Conservation (phyloP, 2,113 vertebrate genomes). For the Stomatorhinus ivindoensis region DNA sequence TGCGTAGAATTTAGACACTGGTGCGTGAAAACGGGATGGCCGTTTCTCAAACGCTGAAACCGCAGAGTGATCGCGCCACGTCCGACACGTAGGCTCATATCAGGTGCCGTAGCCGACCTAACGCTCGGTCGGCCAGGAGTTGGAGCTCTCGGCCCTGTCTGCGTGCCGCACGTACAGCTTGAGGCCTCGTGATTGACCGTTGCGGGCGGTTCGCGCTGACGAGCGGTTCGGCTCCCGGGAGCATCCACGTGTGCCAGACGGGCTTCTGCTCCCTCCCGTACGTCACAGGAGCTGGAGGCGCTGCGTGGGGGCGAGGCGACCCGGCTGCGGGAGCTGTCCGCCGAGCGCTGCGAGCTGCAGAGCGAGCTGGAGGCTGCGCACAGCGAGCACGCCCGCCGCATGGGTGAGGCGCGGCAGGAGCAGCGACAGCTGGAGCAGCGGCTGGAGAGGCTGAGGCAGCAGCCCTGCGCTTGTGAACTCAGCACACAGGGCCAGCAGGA, state of each 20-base stretch:
- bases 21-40: not conserved
- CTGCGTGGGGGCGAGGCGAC: constrained; percentile 71
- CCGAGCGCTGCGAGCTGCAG: constrained; percentile 83
- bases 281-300: constrained; percentile 66
- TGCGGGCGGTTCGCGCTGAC: not conserved
- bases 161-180: not conserved
- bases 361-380: constrained; percentile 87
- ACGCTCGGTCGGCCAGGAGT: too few species aligned
- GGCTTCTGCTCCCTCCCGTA: not conserved
- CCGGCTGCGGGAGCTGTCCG: constrained; percentile 77
- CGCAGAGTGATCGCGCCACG: not conserved
- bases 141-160: not conserved
- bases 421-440: constrained; percentile 88
- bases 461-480: constrained; percentile 83
- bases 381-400: constrained; percentile 81
- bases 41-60: not conserved
- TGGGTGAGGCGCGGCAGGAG: constrained; percentile 85
- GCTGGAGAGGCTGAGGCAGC: constrained; percentile 87
- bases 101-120: not conserved
- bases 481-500: constrained; percentile 79
- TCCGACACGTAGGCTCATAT: not conserved
- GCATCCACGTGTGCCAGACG: not conserved
- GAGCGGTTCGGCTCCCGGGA: not conserved
- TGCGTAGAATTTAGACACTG: not conserved
- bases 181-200: not conserved